Percentiles rank a stretch among this genome's conserved stretches.
phyloP scores from a whole-genome alignment of 2,113 vertebrate genomes.

The Hydrochoerus hydrochaeris region DNA sequence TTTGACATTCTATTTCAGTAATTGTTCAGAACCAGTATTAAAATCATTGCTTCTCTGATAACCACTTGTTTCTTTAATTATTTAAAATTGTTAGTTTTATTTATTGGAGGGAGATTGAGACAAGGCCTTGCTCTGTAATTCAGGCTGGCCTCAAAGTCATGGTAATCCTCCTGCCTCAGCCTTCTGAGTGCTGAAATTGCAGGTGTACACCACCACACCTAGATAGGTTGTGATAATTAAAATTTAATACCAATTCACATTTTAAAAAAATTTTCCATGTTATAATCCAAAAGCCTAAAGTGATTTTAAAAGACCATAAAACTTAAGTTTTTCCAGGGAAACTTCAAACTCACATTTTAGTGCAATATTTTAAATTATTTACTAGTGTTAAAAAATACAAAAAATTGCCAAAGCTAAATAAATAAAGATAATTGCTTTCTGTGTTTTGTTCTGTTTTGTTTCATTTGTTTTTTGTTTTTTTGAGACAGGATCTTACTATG shows the following conservation, averaged over 20 bases:
- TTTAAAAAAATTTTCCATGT: neutral
- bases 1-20: slow-evolving; percentile 35
- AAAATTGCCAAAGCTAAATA: slow-evolving; percentile 13
- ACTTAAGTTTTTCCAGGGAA: slow-evolving; percentile 53
- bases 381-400: neutral
- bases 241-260: neutral
- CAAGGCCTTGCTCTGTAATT: neutral
- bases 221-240: slow-evolving; percentile 6
- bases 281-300: neutral
- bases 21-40: slow-evolving; percentile 21
- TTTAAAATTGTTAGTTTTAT: slow-evolving; percentile 31
- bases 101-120: neutral
- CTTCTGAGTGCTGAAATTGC: neutral
- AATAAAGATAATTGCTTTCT: neutral
- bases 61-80: slow-evolving; percentile 1
- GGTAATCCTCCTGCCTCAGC: neutral
- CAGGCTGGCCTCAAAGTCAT: neutral
- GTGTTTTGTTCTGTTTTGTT: neutral
- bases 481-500: neutral
- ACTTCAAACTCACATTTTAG: neutral
- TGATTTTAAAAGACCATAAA: slow-evolving; percentile 25
- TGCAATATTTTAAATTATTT: slow-evolving; percentile 3
- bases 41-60: neutral
- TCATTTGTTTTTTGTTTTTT: neutral
- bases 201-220: neutral